Evolutionary conservation across 2,797 vertebrate genomes (phyloP), one percentile per base, ranked within the genome.

Genomic region (Poeciliopsis presidionis): DNA sequence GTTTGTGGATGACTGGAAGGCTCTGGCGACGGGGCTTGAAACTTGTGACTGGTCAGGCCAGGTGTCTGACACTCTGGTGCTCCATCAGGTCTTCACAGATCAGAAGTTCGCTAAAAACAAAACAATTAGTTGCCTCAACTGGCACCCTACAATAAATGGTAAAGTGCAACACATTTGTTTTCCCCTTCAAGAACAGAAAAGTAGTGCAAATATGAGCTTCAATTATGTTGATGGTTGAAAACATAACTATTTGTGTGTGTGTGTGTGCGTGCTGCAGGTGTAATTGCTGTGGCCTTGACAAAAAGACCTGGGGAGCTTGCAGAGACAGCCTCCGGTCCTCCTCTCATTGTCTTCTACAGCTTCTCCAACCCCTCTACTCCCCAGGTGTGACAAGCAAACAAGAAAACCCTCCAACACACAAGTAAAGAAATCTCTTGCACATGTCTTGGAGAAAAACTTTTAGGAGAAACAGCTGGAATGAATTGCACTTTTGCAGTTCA

Each of bases 131-230:
- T 93, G 95, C 0, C 0, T 98, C 63, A 92, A 89, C 28, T 99
- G 98, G 97, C 98, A 99, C 77, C 98, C 98, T 6, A 94, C 92
- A 20, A 94, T 98, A 90, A 88, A 91, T 0, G 97, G 98, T 99
- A 87, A 87, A 69, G 28, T 30, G 2, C 4, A 46, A 28, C 20
- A 67, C 41, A 46, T 4, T 61, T 33, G 28, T 6, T 11, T 49
- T 22, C 28, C 43, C n/a, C n/a, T 25, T 20, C 46, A 22, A 67
- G 4, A 41, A 36, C 28, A 72, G 71, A 49, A 49, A 36, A 22
- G 5, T 36, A 5, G 36, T 53, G 53, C 16, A 81, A 65, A 72
- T 41, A 33, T 57, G 30, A 16, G 16, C 65, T 69, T 53, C 57
- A 57, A 13, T 57, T 41, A 39, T 49, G 18, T 49, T 57, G 53